Evolutionary conservation across 2,113 vertebrate genomes (phyloP).

Genomic region (Rhabdomys dilectus): DNA sequence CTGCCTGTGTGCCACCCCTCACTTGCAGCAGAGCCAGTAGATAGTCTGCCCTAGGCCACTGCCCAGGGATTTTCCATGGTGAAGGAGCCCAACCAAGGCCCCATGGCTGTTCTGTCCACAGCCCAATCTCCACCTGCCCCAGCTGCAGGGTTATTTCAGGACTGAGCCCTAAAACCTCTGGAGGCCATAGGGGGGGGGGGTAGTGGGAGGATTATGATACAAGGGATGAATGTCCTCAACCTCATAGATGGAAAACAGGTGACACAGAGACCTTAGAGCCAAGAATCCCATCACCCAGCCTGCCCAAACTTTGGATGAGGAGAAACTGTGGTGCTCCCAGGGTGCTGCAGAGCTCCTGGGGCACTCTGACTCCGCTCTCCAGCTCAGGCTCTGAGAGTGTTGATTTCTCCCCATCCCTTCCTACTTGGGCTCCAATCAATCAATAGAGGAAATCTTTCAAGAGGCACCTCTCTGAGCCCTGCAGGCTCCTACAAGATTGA

Average conservation of each 20-base stretch:
- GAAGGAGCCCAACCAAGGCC: not conserved
- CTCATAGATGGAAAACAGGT: not conserved
- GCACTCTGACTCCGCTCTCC: not conserved
- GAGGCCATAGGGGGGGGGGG: accelerated
- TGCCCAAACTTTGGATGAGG: not conserved
- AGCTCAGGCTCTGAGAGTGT: not conserved
- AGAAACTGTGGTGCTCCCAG: not conserved
- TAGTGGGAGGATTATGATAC: not conserved
- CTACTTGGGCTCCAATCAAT: slow-evolving; percentile 17
- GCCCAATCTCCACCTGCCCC: accelerated
- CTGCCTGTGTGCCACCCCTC: accelerated
- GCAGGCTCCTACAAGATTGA: slow-evolving; percentile 71
- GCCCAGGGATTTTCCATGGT: not conserved
- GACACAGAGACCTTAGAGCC: not conserved
- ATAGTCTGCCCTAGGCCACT: not conserved
- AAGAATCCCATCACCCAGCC: not conserved
- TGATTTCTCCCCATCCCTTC: slow-evolving; percentile 23
- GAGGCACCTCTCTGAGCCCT: slow-evolving; percentile 56
- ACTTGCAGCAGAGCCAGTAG: not conserved
- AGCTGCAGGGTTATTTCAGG: accelerated
- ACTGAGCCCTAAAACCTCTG: accelerated
- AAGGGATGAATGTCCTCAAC: not conserved
- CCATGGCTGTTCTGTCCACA: not conserved
- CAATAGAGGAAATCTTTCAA: slow-evolving; percentile 76
- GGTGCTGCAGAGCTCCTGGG: not conserved